Conservation (phyloP, 2,797 vertebrate species). For the Lagorchestes hirsutus region DNA sequence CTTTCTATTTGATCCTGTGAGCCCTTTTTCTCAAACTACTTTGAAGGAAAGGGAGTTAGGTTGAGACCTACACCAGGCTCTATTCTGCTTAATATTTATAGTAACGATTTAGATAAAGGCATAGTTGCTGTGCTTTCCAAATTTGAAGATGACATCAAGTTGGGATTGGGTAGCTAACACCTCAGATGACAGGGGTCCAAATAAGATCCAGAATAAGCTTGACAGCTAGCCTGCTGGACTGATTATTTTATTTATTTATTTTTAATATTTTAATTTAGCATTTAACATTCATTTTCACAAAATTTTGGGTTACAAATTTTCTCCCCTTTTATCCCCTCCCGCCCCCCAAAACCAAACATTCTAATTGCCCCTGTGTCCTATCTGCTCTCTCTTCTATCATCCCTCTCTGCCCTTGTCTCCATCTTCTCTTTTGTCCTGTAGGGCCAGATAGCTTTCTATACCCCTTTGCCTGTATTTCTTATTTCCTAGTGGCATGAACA, state of each 20-base stretch:
- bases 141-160: neutral
- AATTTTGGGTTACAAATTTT: too few species aligned
- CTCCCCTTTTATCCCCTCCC: too few species aligned
- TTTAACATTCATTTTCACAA: too few species aligned
- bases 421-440: too few species aligned
- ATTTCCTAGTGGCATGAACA: too few species aligned
- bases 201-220: neutral
- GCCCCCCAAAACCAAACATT: too few species aligned
- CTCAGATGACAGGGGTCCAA: neutral
- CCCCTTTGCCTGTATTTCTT: too few species aligned
- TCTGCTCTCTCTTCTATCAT: too few species aligned
- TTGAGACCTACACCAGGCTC: neutral
- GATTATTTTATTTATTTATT: neutral
- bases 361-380: too few species aligned
- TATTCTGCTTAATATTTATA: neutral
- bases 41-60: neutral
- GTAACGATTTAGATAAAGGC: neutral
- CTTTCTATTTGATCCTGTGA: neutral
- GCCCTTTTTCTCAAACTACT: neutral
- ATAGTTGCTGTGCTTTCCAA: neutral
- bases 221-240: neutral
- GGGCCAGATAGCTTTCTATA: too few species aligned
- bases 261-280: too few species aligned
- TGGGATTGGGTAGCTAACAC: neutral
- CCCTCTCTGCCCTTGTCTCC: too few species aligned